A percentile compares a stretch with the other conserved stretches of the same genome.
Evolutionary conservation across 2,113 vertebrate genomes (phyloP).

Genomic region (Neogale vison): DNA sequence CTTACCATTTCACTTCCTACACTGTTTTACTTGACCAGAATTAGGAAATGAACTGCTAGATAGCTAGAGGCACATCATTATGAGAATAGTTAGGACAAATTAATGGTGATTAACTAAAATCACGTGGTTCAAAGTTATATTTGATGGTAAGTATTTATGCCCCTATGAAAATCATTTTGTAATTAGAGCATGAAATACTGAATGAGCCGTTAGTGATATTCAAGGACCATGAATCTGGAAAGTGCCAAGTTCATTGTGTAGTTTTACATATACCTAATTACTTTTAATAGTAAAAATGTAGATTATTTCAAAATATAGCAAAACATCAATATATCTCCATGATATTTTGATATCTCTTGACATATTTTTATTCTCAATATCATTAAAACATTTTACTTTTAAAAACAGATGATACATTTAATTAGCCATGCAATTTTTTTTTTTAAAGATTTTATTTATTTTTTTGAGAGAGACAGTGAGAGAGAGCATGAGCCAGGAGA

Average conservation of each 20-base stretch:
- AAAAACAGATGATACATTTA: background rate
- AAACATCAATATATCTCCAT: background rate
- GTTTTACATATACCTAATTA: background rate
- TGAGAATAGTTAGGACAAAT: constrained; percentile 64
- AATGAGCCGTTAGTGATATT: constrained; percentile 47
- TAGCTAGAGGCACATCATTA: constrained; percentile 57
- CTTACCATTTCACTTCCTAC: constrained; percentile 62
- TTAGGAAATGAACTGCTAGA: constrained; percentile 65
- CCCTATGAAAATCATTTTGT: constrained; percentile 45
- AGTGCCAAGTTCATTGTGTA: background rate
- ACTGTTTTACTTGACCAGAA: constrained; percentile 51
- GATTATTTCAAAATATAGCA: constrained; percentile 7
- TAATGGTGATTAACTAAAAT: constrained; percentile 69
- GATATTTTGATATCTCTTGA: background rate
- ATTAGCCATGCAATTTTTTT: constrained; percentile 12
- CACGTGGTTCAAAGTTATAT: constrained; percentile 59
- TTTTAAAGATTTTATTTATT: no score
- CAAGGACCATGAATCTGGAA: constrained; percentile 37
- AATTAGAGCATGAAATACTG: constrained; percentile 66
- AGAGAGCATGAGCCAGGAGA: no score
- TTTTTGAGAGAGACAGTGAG: no score
- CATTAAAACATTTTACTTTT: background rate
- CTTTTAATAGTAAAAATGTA: constrained; percentile 49
- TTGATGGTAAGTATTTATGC: constrained; percentile 32
- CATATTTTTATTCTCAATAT: constrained; percentile 24